phyloP scores from a whole-genome alignment of 2,888 invertebrate species.

The Sphecodes monilicornis region DNA sequence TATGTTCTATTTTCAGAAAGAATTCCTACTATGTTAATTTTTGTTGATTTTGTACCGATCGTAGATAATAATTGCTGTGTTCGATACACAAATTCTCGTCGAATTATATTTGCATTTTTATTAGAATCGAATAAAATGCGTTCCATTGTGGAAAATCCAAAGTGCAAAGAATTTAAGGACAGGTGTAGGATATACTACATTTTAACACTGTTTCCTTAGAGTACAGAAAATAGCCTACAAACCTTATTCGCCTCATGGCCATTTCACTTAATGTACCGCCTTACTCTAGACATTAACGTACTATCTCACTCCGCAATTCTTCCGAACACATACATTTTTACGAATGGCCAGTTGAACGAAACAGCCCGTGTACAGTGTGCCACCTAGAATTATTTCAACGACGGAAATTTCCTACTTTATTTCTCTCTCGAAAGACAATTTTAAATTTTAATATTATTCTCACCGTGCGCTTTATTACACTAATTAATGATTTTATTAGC shows the following conservation, averaged over 20 bases:
- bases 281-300: neutral
- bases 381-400: neutral
- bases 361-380: neutral
- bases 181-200: neutral
- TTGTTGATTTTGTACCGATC: neutral
- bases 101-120: neutral
- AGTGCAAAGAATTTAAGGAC: neutral
- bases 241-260: neutral
- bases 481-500: neutral
- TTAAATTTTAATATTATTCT: neutral
- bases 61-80: neutral
- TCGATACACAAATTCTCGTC: neutral
- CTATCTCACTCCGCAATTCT: neutral
- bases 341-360: neutral
- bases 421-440: neutral
- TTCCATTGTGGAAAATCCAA: neutral
- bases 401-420: neutral
- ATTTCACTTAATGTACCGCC: neutral
- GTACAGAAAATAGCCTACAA: neutral
- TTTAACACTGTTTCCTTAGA: neutral
- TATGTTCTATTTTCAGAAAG: too few species aligned
- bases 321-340: neutral
- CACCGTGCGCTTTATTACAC: neutral
- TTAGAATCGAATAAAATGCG: neutral
- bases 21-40: too few species aligned